phyloP scores from a whole-genome alignment of 2,797 vertebrate species.

The Dromococcyx pavoninus region DNA sequence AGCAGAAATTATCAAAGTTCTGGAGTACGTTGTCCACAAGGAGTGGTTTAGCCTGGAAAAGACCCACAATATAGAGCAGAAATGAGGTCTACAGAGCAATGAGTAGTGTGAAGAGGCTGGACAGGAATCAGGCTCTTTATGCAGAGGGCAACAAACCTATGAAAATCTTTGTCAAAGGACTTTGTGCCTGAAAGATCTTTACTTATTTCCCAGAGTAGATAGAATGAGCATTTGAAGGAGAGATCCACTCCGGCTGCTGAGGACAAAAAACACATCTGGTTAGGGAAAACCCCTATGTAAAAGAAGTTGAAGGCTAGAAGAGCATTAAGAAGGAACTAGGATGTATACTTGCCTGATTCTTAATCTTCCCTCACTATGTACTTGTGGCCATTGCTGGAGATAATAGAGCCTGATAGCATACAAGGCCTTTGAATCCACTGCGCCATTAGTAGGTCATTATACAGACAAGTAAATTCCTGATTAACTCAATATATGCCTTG shows the following conservation, averaged over 20 bases:
- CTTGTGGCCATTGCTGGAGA: neutral
- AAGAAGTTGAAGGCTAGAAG: neutral
- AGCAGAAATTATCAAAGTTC: neutral
- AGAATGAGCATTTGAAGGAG: neutral
- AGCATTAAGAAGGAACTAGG: neutral
- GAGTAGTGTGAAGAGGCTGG: neutral
- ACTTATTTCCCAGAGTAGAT: neutral
- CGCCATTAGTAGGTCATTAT: neutral
- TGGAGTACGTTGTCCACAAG: neutral
- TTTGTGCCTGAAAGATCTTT: neutral
- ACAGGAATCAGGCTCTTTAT: neutral
- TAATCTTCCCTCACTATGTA: neutral
- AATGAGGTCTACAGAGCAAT: neutral
- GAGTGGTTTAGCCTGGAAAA: neutral
- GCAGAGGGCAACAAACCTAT: neutral
- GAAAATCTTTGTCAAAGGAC: neutral
- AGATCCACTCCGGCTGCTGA: neutral
- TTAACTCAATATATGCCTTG: neutral
- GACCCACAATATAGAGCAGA: neutral
- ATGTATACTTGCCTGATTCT: accelerated
- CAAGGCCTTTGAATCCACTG: neutral
- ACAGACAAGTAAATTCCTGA: neutral
- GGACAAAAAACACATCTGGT: neutral
- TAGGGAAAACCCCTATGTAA: neutral
- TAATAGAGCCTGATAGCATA: neutral